A percentile compares a stretch with the other conserved stretches of the same genome.
Evolutionary conservation across 2,797 vertebrate species (phyloP).

Genomic region (Spea hammondii): DNA sequence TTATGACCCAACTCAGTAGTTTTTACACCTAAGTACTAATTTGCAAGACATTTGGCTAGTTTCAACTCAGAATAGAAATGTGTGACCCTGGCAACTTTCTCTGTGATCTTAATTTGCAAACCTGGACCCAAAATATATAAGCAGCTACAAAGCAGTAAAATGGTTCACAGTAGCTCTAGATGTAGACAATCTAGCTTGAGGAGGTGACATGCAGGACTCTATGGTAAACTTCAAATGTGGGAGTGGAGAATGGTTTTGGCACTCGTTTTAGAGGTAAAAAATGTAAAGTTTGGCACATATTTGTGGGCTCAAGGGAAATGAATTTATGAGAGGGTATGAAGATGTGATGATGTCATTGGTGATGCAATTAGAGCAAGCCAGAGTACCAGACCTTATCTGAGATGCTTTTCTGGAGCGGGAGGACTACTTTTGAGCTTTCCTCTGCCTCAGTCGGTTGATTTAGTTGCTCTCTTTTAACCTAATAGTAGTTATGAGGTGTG

Average conservation of each 20-base stretch:
- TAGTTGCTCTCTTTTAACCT: neutral
- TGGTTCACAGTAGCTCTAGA: slow-evolving; percentile 9
- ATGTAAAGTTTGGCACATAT: slow-evolving; percentile 34
- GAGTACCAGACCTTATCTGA: neutral
- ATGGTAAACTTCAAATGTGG: neutral
- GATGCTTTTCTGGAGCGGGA: neutral
- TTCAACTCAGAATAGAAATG: neutral
- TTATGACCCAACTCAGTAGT: slow-evolving; percentile 4
- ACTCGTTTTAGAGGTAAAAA: slow-evolving; percentile 7
- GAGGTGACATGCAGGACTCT: slow-evolving; percentile 5
- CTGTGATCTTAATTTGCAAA: slow-evolving; percentile 1
- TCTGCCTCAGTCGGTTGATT: neutral
- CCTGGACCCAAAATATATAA: slow-evolving; percentile 6
- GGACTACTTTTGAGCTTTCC: neutral
- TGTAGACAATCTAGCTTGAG: neutral
- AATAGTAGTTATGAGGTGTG: too few species aligned
- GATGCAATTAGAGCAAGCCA: neutral
- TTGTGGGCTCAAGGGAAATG: neutral
- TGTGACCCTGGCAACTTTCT: neutral
- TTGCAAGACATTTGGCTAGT: slow-evolving; percentile 4
- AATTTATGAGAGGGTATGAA: neutral
- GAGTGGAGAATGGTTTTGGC: slow-evolving; percentile 26
- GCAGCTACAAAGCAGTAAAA: slow-evolving; percentile 20
- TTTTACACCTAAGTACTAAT: slow-evolving; percentile 3
- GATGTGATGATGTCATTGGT: neutral